Conservation (phyloP, 2,797 vertebrate species). For the Crotalus adamanteus region DNA sequence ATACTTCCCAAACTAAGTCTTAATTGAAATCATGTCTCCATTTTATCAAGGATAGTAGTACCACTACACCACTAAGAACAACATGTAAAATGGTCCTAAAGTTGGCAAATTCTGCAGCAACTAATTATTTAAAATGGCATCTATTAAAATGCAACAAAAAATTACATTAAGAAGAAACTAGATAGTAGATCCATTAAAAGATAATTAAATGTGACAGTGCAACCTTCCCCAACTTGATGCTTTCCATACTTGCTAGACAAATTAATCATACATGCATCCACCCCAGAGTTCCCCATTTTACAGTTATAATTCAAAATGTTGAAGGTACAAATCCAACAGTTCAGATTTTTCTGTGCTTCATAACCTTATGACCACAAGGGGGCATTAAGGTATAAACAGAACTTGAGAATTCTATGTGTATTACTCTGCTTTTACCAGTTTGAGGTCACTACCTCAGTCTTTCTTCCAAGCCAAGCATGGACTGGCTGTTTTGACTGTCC, state of each 20-base stretch:
- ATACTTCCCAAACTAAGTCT: not conserved
- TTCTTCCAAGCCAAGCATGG: not conserved
- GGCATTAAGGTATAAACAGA: not conserved
- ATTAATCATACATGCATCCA: not conserved
- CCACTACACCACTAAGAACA: not conserved
- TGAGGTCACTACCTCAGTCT: not conserved
- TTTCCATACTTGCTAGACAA: not conserved
- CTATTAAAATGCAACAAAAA: not conserved
- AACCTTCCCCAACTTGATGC: not conserved
- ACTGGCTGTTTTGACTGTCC: not conserved
- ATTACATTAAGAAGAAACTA: not conserved
- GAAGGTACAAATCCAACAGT: not conserved
- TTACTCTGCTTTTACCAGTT: not conserved
- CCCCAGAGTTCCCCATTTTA: not conserved
- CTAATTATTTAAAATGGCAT: not conserved
- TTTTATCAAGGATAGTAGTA: not conserved
- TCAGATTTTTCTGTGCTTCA: not conserved
- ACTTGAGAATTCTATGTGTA: not conserved
- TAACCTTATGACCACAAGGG: not conserved
- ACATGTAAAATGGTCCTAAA: not conserved
- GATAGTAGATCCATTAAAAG: not conserved
- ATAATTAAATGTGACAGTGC: not conserved
- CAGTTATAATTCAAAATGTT: not conserved
- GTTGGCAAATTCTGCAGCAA: not conserved
- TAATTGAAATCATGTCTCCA: not conserved